Base-by-base conservation (phyloP, 2,797 vertebrate genomes). In the Bryconaethiops microstoma region DNA sequence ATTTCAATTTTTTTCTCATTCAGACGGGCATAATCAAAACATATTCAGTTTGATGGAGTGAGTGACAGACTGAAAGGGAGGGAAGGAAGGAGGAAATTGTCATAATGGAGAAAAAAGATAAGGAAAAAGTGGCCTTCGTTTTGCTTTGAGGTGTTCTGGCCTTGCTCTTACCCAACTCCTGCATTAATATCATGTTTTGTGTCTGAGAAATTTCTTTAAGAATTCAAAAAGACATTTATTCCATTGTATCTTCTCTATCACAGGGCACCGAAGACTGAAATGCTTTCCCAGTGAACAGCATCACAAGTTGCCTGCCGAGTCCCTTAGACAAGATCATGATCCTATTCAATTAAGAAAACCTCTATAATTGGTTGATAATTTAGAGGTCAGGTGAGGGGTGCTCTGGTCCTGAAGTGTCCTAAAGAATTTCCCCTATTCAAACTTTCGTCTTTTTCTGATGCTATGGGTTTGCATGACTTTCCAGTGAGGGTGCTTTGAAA, bases 161-260 rank as follows among this genome's bases (percentile, higher is more conserved):
- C 86, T 87, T 87, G 86, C 64, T 85, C 81, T 77, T 76, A 76
- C 84, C 76, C 79, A 80, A 79, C 78, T 81, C 76, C 71, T 76
- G 80, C 42, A 74, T 87, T 86, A 84, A 87, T 86, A 78, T 82
- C 65, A 72, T 81, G 81, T 80, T 76, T 80, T 85, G 60, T 63
- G 71, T 77, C 79, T 85, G 50, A 21, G 78, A 87, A 88, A 86
- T 89, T 80, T 84, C 84, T 87, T 84, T 83, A 82, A 83, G 80
- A 84, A 88, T 82, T 70, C 72, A 82, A 83, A 86, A 89, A 82
- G 68, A 85, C 76, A 79, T 63, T 84, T 84, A 80, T 79, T 81
- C 77, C 63, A 52, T 73, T 79, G 77, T 72, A 71, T 75, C 42
- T 71, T 14, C 8, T 77, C 79, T 83, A 60, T 71, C 67, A 80